Evolutionary conservation across 2,888 invertebrate genomes (phyloP), one percentile per base, ranked within the genome.

Genomic region (Cheilosia vernalis): DNA sequence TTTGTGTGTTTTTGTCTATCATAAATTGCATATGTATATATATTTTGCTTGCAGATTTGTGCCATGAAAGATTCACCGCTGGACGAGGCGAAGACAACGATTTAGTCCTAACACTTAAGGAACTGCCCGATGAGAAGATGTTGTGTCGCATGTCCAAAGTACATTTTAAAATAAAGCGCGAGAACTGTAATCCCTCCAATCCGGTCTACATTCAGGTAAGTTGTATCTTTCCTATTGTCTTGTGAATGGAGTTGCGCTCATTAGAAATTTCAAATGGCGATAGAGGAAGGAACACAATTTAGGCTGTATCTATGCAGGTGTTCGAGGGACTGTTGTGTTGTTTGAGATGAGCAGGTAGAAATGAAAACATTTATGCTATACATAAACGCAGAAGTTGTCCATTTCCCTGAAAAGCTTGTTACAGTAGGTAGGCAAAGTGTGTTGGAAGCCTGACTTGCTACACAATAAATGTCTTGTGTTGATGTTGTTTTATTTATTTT

Each of bases 61-160:
- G 89, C 33, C 90, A 91, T 24, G 91, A 93, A 76, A 87, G 88
- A 27, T 93, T 93, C 85, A 90, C 91, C 10, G 90, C 93, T 27
- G 93, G 93, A 24, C 91, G 94, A 0, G 89, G 90, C 0, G 89
- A 90, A n/a, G 87, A 74, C 0, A 93, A 93, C 88, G 91, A 93
- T 87, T 89, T 93, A 64, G 87, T 88, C 67, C 87, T 93, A 3
- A 91, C 90, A 0, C 87, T 87, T 0, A 90, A 90, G 4, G 90
- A 91, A 78, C 83, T 93, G 42, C 89, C 89, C 4, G 74, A 90
- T 4, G 80, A 90, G 33, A 90, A 91, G 55, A 89, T 91, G 33
- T 87, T 93, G 4, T 89, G 89, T 10, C 91, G 92, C 2, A 92
- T 94, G 47, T 94, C 94, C 49, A 94, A 94, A 88, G 88, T 91